Conservation (phyloP, 2,797 vertebrate genomes). For the Choloepus didactylus region DNA sequence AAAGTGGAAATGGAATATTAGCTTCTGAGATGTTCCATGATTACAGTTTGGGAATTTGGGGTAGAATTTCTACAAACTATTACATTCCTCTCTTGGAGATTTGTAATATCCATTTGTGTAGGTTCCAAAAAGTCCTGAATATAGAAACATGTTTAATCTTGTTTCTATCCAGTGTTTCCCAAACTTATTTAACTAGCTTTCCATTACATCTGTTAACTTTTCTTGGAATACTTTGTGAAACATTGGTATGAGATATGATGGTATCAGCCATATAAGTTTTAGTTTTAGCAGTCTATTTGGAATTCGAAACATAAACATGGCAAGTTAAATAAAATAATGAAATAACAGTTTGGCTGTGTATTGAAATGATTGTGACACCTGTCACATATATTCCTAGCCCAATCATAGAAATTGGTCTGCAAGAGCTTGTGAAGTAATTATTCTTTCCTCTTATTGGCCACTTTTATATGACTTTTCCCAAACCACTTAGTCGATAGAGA, state of each 20-base stretch:
- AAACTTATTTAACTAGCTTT: neutral
- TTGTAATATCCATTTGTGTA: neutral
- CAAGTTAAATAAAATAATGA: neutral
- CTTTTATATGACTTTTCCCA: neutral
- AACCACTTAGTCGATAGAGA: neutral
- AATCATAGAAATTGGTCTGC: neutral
- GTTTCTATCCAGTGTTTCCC: neutral
- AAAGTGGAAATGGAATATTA: constrained; percentile 17
- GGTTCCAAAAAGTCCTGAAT: neutral
- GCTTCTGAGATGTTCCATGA: neutral
- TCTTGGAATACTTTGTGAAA: neutral
- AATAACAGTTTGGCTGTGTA: neutral
- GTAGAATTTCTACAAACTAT: neutral
- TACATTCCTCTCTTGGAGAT: neutral
- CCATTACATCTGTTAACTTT: neutral
- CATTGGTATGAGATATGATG: neutral
- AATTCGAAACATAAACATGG: neutral
- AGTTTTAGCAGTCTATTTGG: neutral
- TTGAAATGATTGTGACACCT: neutral
- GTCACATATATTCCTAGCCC: neutral
- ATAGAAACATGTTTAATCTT: constrained; percentile 19
- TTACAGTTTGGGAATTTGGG: neutral
- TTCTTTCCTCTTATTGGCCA: constrained; percentile 1
- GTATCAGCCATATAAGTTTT: neutral
- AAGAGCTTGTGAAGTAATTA: neutral